phyloP scores from a whole-genome alignment of 2,113 vertebrate genomes.

The Elanus axillaris region DNA sequence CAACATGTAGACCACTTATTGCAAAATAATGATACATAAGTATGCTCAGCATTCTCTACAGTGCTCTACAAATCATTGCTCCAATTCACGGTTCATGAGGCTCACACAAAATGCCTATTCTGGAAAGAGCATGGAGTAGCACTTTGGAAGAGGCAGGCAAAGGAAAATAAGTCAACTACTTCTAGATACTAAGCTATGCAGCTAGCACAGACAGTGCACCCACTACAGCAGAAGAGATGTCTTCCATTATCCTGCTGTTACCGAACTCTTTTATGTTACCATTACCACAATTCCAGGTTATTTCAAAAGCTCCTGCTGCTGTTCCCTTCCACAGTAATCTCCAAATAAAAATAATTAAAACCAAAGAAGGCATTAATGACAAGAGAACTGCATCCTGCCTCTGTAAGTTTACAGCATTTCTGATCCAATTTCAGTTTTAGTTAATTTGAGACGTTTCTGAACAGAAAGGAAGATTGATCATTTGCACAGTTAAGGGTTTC shows the following conservation, averaged over 20 bases:
- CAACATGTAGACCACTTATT: rapidly evolving
- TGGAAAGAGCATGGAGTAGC: not conserved
- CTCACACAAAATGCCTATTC: not conserved
- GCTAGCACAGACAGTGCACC: not conserved
- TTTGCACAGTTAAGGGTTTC: not conserved
- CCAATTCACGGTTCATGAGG: rapidly evolving
- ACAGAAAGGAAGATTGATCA: not conserved
- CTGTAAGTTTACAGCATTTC: not conserved
- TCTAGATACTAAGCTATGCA: not conserved
- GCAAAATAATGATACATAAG: not conserved
- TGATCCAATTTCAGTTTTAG: not conserved
- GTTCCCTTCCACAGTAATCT: not conserved
- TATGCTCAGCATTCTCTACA: not conserved
- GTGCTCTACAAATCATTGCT: not conserved
- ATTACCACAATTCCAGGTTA: not conserved
- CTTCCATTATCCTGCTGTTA: not conserved
- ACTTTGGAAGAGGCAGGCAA: not conserved
- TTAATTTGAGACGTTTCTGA: not conserved
- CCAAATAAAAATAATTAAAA: not conserved
- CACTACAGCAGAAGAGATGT: not conserved
- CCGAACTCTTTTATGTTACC: not conserved
- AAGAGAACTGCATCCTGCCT: not conserved
- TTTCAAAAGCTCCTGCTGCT: not conserved
- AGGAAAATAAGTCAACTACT: not conserved
- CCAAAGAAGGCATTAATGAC: not conserved